Base-by-base conservation (phyloP, 1,140 invertebrate species). In the Neodiprion pinetum region DNA sequence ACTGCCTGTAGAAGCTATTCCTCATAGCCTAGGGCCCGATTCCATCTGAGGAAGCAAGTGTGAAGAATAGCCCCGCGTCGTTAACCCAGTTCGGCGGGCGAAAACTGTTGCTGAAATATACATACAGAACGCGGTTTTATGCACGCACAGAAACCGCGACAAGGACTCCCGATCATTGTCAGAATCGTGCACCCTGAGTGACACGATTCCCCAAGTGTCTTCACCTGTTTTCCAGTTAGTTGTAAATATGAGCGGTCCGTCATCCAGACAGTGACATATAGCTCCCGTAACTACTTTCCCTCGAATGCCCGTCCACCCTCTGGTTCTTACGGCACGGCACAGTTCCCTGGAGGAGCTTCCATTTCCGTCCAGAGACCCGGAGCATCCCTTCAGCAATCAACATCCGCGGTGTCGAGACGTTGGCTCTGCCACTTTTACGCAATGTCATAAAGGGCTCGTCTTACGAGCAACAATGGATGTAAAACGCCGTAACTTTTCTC, bases 161-260 rank as follows among this genome's bases (percentile, higher is more conserved):
- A 40, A 40, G 28, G 28, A 40, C 28, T 40, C 28, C 28, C 28
- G 28, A 40, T 40, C 28, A 40, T 11, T 61, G 53, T 61, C 9
- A 9, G n/a, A 61, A 61, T 61, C 53, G 53, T 9, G 53, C 53
- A 61, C 11, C 7, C 11, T 61, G 53, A 40, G 28, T 40, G 28
- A 40, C 28, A 40, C 28, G 28, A 40, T n/a, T n/a, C 53, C 53
- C 53, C 53, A 12, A 61, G 53, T 61, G 53, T 12, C n/a, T 61
- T 61, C 53, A 12, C 53, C 53, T 12, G 53, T 61, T 61, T 61
- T n/a, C 53, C 53, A 61, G 11, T 61, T 61, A 12, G 77, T 84
- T 80, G 82, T 84, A 84, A 84, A 84, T 84, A 84, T 84, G 83
- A 84, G 80, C 82, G 80, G 81, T 84, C 75, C 82, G 83, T 84